phyloP scores from a whole-genome alignment of 1,140 invertebrate genomes.

The Apolygus lucorum region DNA sequence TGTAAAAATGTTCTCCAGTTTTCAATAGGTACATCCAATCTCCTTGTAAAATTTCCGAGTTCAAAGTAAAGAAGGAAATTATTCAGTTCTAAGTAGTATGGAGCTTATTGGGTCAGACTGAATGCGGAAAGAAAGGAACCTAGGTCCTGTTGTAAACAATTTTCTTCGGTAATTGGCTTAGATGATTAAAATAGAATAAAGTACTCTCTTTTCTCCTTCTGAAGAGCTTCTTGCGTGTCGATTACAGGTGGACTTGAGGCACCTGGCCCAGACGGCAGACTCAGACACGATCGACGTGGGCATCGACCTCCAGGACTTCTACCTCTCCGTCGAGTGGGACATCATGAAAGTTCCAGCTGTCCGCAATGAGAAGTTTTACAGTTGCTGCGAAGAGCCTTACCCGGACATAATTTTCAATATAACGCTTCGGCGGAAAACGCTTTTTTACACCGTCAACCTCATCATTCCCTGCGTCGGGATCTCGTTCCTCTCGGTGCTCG shows the following conservation, averaged over 20 bases:
- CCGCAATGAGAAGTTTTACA: slow-evolving; percentile 81
- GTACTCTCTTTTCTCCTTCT: too few species aligned
- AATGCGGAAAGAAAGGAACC: too few species aligned
- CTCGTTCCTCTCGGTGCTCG: slow-evolving; percentile 93
- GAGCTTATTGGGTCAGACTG: too few species aligned
- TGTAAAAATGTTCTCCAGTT: too few species aligned
- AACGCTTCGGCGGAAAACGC: slow-evolving; percentile 86
- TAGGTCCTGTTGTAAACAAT: too few species aligned
- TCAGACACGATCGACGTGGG: slow-evolving; percentile 76
- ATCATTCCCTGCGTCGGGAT: slow-evolving; percentile 95
- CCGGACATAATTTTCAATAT: slow-evolving; percentile 97
- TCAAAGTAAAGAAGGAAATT: too few species aligned
- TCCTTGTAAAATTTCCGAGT: too few species aligned
- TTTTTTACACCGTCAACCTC: slow-evolving; percentile 89
- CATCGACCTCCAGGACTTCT: slow-evolving; percentile 88
- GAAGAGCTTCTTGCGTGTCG: background rate
- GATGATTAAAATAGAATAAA: too few species aligned
- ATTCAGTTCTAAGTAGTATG: too few species aligned
- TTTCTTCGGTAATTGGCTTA: too few species aligned
- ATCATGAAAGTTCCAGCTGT: slow-evolving; percentile 86
- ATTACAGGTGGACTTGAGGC: slow-evolving; percentile 80
- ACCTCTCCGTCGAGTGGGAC: slow-evolving; percentile 96
- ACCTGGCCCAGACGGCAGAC: slow-evolving; percentile 72
- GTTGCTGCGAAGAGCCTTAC: slow-evolving; percentile 79
- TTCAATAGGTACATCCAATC: too few species aligned